These are phyloP conservation scores for Notechis scutatus DNA, from an alignment of 2,113 vertebrate genomes.

Conservation along the genomic window DNA sequence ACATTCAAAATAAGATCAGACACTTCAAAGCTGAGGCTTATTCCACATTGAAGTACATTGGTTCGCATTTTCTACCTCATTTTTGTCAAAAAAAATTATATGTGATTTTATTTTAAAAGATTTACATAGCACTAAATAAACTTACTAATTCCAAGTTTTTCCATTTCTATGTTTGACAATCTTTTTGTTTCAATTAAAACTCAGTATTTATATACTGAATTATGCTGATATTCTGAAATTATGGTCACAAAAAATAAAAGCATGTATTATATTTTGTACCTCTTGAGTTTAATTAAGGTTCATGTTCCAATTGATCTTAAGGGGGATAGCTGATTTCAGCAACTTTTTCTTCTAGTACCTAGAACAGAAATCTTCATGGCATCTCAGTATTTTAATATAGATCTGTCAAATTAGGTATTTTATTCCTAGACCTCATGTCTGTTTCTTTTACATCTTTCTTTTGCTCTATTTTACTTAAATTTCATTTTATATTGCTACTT, in stretches of 20 bases:
- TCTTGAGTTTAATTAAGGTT: neutral
- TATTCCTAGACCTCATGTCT: neutral
- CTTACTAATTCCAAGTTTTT: neutral
- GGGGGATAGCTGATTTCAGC: neutral
- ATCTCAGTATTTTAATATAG: neutral
- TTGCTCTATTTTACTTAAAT: neutral
- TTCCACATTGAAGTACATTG: neutral
- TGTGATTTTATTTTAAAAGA: neutral
- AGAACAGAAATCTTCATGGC: neutral
- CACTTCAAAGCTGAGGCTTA: neutral
- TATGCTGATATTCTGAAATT: neutral
- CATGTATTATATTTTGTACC: neutral
- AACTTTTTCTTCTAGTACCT: neutral
- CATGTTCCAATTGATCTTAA: neutral
- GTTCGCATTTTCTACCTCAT: neutral
- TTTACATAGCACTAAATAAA: neutral
- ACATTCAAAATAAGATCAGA: neutral
- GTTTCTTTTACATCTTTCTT: neutral
- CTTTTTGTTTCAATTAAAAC: neutral
- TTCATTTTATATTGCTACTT: neutral
- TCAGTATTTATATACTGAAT: neutral
- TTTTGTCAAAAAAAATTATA: neutral
- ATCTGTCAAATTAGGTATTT: neutral
- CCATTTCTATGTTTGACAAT: neutral
- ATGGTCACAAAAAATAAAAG: neutral